Base-by-base conservation (phyloP, 1,140 invertebrate species). In the Drosophila carrolli region DNA sequence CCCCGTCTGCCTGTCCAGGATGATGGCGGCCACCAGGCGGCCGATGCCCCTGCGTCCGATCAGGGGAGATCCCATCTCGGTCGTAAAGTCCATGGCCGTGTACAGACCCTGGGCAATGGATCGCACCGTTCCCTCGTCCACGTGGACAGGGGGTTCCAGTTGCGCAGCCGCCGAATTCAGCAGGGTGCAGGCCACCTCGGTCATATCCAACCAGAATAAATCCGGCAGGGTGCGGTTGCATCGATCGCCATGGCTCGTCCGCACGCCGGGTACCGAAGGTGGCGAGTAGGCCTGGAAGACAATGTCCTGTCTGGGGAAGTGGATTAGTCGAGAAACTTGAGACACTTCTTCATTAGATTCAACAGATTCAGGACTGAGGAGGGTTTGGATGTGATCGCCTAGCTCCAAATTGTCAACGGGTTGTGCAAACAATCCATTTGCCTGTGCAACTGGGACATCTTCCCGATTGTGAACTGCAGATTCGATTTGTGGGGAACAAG, bases 1-100 rank as follows among this genome's bases (percentile, higher is more conserved):
- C 7, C 59, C 59, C 27, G 59, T 35, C n/a, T 51, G 7, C 16
- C 37, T 41, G 23, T 67, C 41, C 27, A 67, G 4, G 5, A 65
- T 27, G 16, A 67, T 16, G 5, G 29, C 37, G 19, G 59, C 46
- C 13, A 50, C 63, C 5, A 67, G 14, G 4, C 37, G 59, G 16
- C 63, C 63, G 19, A 65, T 16, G 9, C 35, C 23, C 2, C 3
- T 13, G 9, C 7, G 16, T 29, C 11, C 27, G 13, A 27, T 35
- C 16, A 5, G 32, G 4, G 29, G 1, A 65, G 5, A 27, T 4
- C n/a, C 16, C 16, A 6, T 13, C 1, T 0, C 13, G 5, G 7
- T 8, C 0, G 1, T 13, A 27, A 9, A 14, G 1, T 16, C 37
- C n/a, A 50, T 27, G 14, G 63, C 19, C 13, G 29, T 0, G 27